Percentiles rank a stretch among this genome's conserved stretches.
These are phyloP conservation scores for Ooceraea biroi DNA, from an alignment of 1,140 invertebrate genomes.

Conservation along the genomic window DNA sequence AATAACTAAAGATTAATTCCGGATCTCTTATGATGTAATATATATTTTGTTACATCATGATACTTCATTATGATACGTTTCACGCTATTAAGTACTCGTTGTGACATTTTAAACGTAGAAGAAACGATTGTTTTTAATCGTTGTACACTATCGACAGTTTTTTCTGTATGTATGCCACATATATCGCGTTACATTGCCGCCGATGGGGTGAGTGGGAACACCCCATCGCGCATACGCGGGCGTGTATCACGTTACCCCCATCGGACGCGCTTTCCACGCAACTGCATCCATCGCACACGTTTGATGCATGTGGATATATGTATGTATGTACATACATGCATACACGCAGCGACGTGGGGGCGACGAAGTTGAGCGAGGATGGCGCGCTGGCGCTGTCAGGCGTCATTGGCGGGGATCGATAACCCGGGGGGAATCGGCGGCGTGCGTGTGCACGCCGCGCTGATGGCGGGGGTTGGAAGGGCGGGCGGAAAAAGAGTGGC, in stretches of 20 bases:
- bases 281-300: constrained; percentile 49
- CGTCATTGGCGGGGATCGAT: constrained; percentile 73
- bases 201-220: background rate
- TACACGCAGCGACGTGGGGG: background rate
- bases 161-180: too few relatives aligned
- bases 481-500: constrained; percentile 61
- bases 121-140: too few relatives aligned
- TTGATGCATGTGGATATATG: constrained; percentile 57
- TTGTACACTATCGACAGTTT: background rate
- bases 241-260: constrained; percentile 29
- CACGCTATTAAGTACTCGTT: too few relatives aligned
- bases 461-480: background rate
- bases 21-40: background rate
- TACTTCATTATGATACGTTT: too few relatives aligned
- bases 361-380: constrained; percentile 38
- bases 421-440: constrained; percentile 63
- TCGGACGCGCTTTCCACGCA: constrained; percentile 46
- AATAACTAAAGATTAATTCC: background rate
- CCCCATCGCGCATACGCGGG: background rate
- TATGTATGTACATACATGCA: background rate
- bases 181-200: background rate
- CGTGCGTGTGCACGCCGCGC: constrained; percentile 61
- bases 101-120: too few relatives aligned
- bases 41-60: too few relatives aligned
- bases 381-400: constrained; percentile 71